These are phyloP conservation scores for Oscheius myriophilus DNA, from an alignment of 2,888 invertebrate species.

Conservation along the genomic window DNA sequence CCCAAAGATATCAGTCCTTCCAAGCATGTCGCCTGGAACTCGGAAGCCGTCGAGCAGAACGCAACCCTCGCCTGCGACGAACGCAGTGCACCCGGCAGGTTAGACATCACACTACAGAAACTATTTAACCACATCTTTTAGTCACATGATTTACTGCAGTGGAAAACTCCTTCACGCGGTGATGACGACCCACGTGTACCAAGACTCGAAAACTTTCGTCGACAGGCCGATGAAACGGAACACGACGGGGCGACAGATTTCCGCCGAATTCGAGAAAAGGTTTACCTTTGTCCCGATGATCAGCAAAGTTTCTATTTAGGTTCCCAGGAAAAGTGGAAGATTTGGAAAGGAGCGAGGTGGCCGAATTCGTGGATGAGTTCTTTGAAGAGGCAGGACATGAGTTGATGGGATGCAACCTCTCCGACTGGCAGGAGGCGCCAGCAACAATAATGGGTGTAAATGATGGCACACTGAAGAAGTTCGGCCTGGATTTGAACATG, in stretches of 20 bases:
- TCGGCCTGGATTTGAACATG: conserved; percentile 77
- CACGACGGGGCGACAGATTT: conserved; percentile 31
- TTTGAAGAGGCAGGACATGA: conserved; percentile 64
- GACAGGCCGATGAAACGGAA: conserved; percentile 55
- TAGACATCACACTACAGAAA: not conserved
- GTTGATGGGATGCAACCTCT: conserved; percentile 57
- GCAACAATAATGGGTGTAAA: conserved; percentile 73
- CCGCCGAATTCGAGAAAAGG: conserved; percentile 39
- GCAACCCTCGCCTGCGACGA: conserved; percentile 49
- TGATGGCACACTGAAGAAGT: conserved; percentile 76
- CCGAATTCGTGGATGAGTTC: conserved; percentile 61
- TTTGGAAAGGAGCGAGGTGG: conserved; percentile 48
- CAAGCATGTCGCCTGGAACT: not conserved
- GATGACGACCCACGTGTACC: conserved; percentile 54
- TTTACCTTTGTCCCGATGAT: not conserved
- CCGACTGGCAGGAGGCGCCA: conserved; percentile 53
- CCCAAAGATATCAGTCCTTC: conserved; percentile 2
- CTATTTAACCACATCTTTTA: conserved; percentile 6
- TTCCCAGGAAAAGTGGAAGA: conserved; percentile 51
- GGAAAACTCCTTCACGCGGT: conserved; percentile 66
- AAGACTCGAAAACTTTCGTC: conserved; percentile 57
- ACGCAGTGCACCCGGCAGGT: conserved; percentile 36
- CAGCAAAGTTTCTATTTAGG: not conserved
- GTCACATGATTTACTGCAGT: conserved; percentile 62
- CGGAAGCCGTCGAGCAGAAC: conserved; percentile 5